These are phyloP conservation scores for Lycaena phlaeas DNA, from an alignment of 2,888 invertebrate genomes.

Conservation along the genomic window DNA sequence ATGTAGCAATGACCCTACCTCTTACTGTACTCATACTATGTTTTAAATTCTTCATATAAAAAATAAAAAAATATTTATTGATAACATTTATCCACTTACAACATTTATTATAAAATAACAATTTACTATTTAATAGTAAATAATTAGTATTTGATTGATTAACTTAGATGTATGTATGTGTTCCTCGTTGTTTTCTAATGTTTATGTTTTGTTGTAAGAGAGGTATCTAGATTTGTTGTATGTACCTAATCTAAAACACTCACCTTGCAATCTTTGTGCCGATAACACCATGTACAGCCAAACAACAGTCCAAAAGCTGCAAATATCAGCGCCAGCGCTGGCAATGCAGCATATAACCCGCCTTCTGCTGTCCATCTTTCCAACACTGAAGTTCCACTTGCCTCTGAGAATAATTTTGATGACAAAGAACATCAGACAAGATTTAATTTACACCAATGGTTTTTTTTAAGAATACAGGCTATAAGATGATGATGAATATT, in stretches of 20 bases:
- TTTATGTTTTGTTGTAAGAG: not conserved
- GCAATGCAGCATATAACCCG: slow-evolving; percentile 42
- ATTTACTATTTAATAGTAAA: not conserved
- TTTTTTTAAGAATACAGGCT: too few relatives aligned
- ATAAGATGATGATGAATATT: too few relatives aligned
- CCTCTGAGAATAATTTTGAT: slow-evolving; percentile 30
- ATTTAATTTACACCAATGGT: too few relatives aligned
- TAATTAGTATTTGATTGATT: not conserved
- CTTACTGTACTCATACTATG: too few relatives aligned
- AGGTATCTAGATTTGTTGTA: not conserved
- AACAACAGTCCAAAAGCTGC: slow-evolving; percentile 52
- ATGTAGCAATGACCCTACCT: too few relatives aligned
- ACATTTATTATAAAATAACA: not conserved
- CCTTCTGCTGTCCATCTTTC: slow-evolving; percentile 41
- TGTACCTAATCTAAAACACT: slow-evolving; percentile 9
- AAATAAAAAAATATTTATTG: not conserved
- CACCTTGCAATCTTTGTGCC: slow-evolving; percentile 66
- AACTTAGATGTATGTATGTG: not conserved
- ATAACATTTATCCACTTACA: not conserved
- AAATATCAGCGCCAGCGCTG: slow-evolving; percentile 56
- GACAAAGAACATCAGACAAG: too few relatives aligned
- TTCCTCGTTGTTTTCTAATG: not conserved
- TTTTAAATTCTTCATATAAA: too few relatives aligned
- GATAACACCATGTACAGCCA: slow-evolving; percentile 68
- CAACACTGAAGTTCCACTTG: slow-evolving; percentile 24